These are phyloP conservation scores for Urophycis tenuis DNA, from an alignment of 2,797 vertebrate species.

Conservation along the genomic window DNA sequence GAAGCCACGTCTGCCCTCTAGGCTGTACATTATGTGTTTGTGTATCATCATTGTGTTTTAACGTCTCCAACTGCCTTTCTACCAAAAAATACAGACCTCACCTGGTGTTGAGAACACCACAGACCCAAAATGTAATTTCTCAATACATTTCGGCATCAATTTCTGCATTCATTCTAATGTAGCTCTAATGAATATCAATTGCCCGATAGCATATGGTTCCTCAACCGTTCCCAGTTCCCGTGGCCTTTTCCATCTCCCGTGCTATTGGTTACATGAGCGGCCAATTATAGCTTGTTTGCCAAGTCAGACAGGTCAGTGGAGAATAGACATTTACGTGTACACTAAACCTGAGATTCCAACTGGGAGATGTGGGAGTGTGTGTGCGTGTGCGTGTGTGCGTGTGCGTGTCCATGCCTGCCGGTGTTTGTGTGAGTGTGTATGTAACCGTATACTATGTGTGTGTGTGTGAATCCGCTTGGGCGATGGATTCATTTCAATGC, in stretches of 20 bases:
- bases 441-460: not conserved
- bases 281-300: constrained; percentile 17
- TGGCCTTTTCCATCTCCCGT: not conserved
- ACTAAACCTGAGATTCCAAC: not conserved
- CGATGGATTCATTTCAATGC: not conserved
- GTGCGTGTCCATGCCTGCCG: not conserved
- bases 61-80: not conserved
- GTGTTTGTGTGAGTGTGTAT: not conserved
- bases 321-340: not conserved
- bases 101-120: not conserved
- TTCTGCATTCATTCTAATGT: not conserved
- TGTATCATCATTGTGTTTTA: not conserved
- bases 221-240: not conserved
- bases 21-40: not conserved
- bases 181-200: not conserved
- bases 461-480: not conserved
- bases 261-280: not conserved
- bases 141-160: not conserved
- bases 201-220: not conserved
- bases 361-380: not conserved
- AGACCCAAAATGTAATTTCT: too few species aligned
- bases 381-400: not conserved
- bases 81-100: not conserved
- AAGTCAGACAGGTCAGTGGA: constrained; percentile 6
- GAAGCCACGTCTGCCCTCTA: not conserved